phyloP scores from a whole-genome alignment of 2,113 vertebrate species.

The Cinclus cinclus region DNA sequence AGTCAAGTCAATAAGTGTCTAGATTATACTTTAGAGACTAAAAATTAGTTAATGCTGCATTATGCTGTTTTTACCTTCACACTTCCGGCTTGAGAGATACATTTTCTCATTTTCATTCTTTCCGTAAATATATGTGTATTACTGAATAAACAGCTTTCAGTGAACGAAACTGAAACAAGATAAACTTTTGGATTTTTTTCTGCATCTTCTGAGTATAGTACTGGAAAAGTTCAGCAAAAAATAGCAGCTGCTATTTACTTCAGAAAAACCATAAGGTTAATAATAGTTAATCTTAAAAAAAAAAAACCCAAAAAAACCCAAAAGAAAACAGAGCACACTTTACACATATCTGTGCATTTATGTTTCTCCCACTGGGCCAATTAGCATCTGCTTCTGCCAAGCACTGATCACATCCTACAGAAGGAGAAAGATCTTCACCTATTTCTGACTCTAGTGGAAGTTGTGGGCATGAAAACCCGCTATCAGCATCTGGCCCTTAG shows the following conservation, averaged over 20 bases:
- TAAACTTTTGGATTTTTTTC: background rate
- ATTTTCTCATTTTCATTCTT: background rate
- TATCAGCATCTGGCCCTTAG: background rate
- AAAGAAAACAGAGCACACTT: background rate
- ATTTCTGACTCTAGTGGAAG: background rate
- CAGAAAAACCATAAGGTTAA: background rate
- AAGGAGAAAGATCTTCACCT: background rate
- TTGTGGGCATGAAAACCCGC: background rate
- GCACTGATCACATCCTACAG: background rate
- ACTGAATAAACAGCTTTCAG: background rate
- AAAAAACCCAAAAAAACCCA: no score
- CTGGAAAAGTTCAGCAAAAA: background rate
- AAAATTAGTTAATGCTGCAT: background rate
- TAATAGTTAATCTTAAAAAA: background rate
- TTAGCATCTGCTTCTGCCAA: constrained; percentile 15
- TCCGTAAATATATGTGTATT: background rate
- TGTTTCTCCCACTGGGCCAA: background rate
- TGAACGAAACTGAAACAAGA: background rate
- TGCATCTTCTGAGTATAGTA: background rate
- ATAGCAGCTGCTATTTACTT: background rate
- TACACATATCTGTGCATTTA: background rate
- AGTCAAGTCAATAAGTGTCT: background rate
- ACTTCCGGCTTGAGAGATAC: background rate
- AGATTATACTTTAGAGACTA: background rate
- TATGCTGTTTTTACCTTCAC: background rate